Percentiles rank a stretch among this genome's conserved stretches.
These are phyloP conservation scores for Oppia nitens DNA, from an alignment of 1,140 invertebrate species.

Conservation along the genomic window DNA sequence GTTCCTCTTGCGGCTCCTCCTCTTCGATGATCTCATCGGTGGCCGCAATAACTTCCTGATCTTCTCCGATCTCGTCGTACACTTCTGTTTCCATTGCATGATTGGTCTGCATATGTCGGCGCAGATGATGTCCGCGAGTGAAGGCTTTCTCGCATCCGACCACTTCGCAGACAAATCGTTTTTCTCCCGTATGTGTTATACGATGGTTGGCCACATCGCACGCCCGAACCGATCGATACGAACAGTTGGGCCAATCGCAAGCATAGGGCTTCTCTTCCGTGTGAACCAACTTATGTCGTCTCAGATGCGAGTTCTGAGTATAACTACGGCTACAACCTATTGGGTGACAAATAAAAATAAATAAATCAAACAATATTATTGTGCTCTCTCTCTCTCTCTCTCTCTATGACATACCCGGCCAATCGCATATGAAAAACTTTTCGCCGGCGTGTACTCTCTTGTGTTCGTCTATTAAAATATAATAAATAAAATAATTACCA, in stretches of 20 bases:
- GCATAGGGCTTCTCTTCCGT: slow-evolving; percentile 49
- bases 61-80: no score
- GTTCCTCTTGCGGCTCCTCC: no score
- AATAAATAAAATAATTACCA: slow-evolving; percentile 24
- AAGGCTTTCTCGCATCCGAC: slow-evolving; percentile 5
- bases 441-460: slow-evolving; percentile 41
- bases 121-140: neutral
- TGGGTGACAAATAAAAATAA: neutral
- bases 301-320: slow-evolving; percentile 4
- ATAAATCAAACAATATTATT: slow-evolving; percentile 1
- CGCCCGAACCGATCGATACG: neutral
- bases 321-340: slow-evolving; percentile 4
- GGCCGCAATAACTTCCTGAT: no score
- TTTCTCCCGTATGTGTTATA: neutral
- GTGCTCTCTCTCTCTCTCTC: neutral
- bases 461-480: neutral
- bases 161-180: slow-evolving; percentile 5
- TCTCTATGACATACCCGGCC: neutral
- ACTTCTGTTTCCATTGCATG: no score
- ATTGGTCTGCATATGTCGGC: no score
- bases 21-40: no score
- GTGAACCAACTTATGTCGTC: slow-evolving; percentile 10
- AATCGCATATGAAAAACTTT: slow-evolving; percentile 50
- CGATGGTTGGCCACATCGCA: neutral
- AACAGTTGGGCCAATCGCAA: slow-evolving; percentile 35